Evolutionary conservation across 2,113 vertebrate species (phyloP).

Genomic region (Hyperopisus bebe): DNA sequence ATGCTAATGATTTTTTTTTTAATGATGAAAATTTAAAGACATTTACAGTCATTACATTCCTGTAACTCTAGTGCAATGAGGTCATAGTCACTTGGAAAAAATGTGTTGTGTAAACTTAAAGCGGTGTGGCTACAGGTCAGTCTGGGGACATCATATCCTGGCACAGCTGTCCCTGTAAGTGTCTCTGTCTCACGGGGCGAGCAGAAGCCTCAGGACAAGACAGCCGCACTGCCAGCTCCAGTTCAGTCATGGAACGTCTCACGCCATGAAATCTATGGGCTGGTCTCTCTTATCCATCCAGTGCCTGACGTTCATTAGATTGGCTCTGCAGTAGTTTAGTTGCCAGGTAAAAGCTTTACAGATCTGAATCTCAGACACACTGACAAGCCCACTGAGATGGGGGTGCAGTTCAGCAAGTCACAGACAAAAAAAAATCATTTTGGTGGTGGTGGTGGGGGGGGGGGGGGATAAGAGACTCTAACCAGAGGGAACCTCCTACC

Average conservation of each 20-base stretch:
- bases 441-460: not conserved
- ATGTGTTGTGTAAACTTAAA: constrained; percentile 8
- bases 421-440: not conserved
- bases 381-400: not conserved
- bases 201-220: not conserved
- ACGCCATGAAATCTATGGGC: not conserved
- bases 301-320: not conserved
- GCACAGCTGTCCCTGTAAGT: not conserved
- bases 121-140: too few relatives aligned
- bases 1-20: not conserved
- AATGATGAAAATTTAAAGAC: not conserved
- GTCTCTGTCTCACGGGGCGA: not conserved
- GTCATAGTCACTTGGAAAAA: constrained; percentile 13
- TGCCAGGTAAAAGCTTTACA: not conserved
- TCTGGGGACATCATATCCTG: not conserved
- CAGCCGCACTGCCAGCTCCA: not conserved
- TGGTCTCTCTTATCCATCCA: not conserved
- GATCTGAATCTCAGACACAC: not conserved
- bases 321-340: not conserved
- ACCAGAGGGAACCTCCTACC: not conserved
- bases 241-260: not conserved
- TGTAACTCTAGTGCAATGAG: not conserved
- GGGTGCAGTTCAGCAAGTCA: not conserved
- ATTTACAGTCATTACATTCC: not conserved
- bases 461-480: not conserved